Conservation (phyloP, 2,113 vertebrate species). For the Naja naja region DNA sequence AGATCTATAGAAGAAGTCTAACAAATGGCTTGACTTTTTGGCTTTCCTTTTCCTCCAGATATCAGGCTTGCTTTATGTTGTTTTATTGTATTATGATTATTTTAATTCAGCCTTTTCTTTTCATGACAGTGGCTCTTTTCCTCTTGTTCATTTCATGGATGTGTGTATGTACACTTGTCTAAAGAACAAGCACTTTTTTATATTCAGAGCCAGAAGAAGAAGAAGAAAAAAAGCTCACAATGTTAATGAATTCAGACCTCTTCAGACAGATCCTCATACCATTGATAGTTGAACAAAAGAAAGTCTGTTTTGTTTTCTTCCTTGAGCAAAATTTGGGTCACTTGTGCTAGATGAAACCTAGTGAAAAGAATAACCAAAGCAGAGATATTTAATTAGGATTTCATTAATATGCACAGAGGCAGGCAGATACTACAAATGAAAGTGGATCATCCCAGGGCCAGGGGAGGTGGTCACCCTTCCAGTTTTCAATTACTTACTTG, state of each 20-base stretch:
- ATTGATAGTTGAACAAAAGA: conserved; percentile 55
- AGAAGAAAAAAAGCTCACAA: conserved; percentile 48
- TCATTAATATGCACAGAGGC: conserved; percentile 42
- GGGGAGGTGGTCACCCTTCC: not conserved
- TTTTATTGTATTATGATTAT: not conserved
- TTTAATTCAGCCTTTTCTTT: not conserved
- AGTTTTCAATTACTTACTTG: not conserved
- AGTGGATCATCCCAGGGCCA: not conserved
- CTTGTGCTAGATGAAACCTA: conserved; percentile 52
- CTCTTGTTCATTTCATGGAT: not conserved
- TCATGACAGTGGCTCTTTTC: not conserved
- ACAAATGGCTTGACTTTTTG: not conserved
- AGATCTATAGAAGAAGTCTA: not conserved
- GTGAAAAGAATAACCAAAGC: conserved; percentile 58
- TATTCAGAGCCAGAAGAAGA: conserved; percentile 40
- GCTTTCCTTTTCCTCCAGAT: not conserved
- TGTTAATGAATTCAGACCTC: conserved; percentile 50
- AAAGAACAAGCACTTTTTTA: conserved; percentile 8
- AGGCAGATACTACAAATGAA: not conserved
- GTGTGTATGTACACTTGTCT: not conserved
- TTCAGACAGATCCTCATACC: conserved; percentile 51
- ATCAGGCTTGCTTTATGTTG: not conserved
- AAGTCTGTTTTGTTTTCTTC: conserved; percentile 60
- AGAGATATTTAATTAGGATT: conserved; percentile 53
- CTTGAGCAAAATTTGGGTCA: conserved; percentile 58